phyloP scores from a whole-genome alignment of 2,797 vertebrate genomes.

The Melanogrammus aeglefinus region DNA sequence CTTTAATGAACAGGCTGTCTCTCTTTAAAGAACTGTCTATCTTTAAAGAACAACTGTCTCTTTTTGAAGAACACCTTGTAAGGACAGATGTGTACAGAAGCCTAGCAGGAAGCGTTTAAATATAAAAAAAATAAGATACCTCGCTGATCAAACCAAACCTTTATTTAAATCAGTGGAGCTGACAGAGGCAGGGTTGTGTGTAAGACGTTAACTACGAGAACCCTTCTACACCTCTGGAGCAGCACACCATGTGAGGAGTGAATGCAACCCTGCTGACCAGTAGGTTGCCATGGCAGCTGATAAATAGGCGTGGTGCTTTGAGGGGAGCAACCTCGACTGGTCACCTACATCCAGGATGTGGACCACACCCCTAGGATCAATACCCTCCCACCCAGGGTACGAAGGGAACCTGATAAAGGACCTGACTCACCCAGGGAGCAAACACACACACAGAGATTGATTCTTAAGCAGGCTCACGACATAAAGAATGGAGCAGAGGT shows the following conservation, averaged over 20 bases:
- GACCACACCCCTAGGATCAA: slow-evolving; percentile 44
- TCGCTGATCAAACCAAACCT: neutral
- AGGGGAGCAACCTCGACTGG: neutral
- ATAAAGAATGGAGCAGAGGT: neutral
- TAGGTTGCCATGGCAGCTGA: neutral
- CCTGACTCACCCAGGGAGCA: slow-evolving; percentile 8
- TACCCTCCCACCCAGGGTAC: slow-evolving; percentile 29
- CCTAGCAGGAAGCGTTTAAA: neutral
- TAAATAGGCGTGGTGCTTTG: neutral
- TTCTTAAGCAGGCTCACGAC: neutral
- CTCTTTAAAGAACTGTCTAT: no score
- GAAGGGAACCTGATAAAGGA: slow-evolving; percentile 18
- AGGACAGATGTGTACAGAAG: neutral
- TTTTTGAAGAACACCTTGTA: no score
- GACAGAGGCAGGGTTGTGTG: neutral
- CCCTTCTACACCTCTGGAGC: no score
- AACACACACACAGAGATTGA: neutral
- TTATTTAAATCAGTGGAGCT: neutral
- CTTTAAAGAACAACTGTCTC: no score
- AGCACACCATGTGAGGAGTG: no score
- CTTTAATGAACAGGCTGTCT: no score
- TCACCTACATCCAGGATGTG: slow-evolving; percentile 42
- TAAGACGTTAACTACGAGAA: no score
- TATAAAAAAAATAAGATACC: neutral
- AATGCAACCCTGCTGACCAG: neutral